Base-by-base conservation (phyloP, 2,797 vertebrate species). In the Bovichtus variegatus region DNA sequence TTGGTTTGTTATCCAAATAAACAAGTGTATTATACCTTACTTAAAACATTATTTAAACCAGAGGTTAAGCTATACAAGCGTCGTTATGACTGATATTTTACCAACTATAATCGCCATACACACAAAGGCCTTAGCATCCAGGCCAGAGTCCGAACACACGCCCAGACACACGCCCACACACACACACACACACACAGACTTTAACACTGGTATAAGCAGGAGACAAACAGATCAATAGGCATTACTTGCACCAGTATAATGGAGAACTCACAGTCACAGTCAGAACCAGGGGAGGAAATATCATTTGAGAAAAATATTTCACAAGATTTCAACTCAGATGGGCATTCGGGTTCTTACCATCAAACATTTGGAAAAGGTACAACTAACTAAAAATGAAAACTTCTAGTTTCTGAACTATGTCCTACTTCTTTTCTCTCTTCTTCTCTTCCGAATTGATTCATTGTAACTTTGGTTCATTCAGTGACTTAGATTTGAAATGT, bases 341-440 rank as follows among this genome's bases (percentile, higher is more conserved):
- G 57, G 3, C 13, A 9, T 49, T 71, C 36, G 5, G 25, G 5
- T 1, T 58, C 46, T 70, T 63, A 11, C 3, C 73, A 21, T 25
- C 67, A 58, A 62, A 65, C 46, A 71, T 70, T 58, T 78, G 74
- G 60, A 83, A 59, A 70, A 92, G 91, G 93, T 92, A 92, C 27
- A 49, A 18, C 18, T 34, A 31, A 53, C 11, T 66, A 29, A 60
- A 12, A 11, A 51, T 36, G 2, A 36, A 66, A 49, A 68, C 38
- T 6, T 44, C 0, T 40, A 21, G 34, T 62, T 23, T 72, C 3
- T 68, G 13, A 66, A 5, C 9, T 21, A 6, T 49, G 9, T 64
- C 51, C 31, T 12, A 2, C 19, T 36, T n/a, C 10, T 57, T 40
- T 40, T 27, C 15, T 54, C 4, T 41, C 2, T 59, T 38, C n/a